Base-by-base conservation (phyloP, 2,888 invertebrate species). In the Stenichneumon culpator region DNA sequence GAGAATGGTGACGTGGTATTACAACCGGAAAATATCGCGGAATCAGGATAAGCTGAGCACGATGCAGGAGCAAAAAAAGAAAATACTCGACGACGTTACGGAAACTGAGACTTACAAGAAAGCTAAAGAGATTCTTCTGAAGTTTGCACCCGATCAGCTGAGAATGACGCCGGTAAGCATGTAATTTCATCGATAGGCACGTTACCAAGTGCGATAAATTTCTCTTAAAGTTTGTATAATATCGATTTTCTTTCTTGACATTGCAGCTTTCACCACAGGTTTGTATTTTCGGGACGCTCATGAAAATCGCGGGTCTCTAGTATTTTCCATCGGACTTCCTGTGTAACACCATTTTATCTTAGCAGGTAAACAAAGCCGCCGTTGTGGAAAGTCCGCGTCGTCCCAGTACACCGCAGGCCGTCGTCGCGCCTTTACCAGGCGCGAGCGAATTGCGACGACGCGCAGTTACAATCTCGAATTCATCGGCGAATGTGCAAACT, bases 71-170 rank as follows among this genome's bases (percentile, higher is more conserved):
- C 96, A 98, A 91, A 99, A 98, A 92, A 97, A 97, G 93, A 97
- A 97, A 93, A 96, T 99, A 87, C 94, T 99, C 80, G 99, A 99
- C 92, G 97, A 98, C 92, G 99, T 99, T 47, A 99, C 98, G 97
- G 99, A 99, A 92, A 99, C 97, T 52, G 99, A 99, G 94, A 99
- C 99, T 0, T 99, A 99, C 93, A 99, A 99, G 95, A 97, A 96
- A 70, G 98, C 98, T 5, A 98, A 97, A 93, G 97, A 97, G 93
- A 97, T 99, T 89, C 94, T 99, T 81, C 97, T 98, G 93, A 97
- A 97, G 93, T 98, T 97, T 94, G 98, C 96, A 84, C 96, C 96
- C 28, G 96, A 96, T 87, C 95, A 95, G 89, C 91, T 95, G 22
- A 91, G 91, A 87, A 93, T 94, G 90, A 92, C 92, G 70, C 90